A percentile compares a stretch with the other conserved stretches of the same genome.
Conservation (phyloP, 2,888 invertebrate genomes). For the Ichneumoninae sp. region DNA sequence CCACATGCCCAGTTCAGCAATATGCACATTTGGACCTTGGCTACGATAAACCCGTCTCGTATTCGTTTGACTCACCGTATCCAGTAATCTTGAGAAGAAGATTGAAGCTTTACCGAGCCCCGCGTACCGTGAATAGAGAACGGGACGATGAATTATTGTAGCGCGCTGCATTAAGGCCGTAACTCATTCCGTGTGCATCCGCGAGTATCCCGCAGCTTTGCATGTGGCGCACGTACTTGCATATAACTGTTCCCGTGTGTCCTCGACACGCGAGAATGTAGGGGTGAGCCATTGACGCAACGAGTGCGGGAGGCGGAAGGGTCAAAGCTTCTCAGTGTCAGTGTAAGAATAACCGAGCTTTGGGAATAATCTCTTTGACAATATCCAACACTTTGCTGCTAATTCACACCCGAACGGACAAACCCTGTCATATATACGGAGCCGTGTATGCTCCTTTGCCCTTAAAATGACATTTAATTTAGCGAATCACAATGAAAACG, state of each 20-base stretch:
- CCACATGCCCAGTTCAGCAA: neutral
- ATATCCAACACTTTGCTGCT: slow-evolving; percentile 22
- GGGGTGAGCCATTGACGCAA: slow-evolving; percentile 2
- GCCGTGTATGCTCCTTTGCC: too few relatives aligned
- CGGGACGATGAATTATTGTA: slow-evolving; percentile 33
- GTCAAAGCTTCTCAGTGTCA: slow-evolving; percentile 33
- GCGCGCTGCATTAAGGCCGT: neutral
- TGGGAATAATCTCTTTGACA: slow-evolving; percentile 41
- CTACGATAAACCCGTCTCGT: neutral
- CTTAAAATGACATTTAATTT: too few relatives aligned
- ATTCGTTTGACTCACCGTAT: neutral
- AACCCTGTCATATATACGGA: neutral
- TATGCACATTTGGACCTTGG: slow-evolving; percentile 27
- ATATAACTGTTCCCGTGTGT: slow-evolving; percentile 1
- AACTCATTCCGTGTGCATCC: slow-evolving; percentile 4
- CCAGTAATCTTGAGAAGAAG: slow-evolving; percentile 15
- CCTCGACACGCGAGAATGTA: slow-evolving; percentile 7
- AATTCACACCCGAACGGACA: neutral
- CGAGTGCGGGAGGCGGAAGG: neutral
- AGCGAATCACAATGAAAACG: too few relatives aligned
- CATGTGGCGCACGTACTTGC: neutral
- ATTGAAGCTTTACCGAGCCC: slow-evolving; percentile 13
- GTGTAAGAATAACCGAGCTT: slow-evolving; percentile 1
- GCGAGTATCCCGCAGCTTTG: neutral
- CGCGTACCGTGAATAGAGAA: neutral